Base-by-base conservation (phyloP, 2,888 invertebrate species). In the Podotricha telesiphe region DNA sequence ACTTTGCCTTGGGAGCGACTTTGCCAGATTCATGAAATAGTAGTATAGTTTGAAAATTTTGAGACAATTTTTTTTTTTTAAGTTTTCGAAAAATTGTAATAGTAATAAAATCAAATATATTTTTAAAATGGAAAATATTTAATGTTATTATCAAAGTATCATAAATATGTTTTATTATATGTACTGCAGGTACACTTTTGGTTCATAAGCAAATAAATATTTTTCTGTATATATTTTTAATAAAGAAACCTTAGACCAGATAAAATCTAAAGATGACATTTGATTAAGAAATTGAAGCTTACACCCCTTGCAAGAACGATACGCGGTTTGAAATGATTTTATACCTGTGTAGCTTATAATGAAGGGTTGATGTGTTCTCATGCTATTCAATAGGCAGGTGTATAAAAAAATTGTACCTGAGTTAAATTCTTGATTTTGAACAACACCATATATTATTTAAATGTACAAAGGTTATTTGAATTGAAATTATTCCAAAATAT, bases 271-370 rank as follows among this genome's bases (percentile, higher is more conserved):
- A 67, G 48, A 65, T 53, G 55, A 15, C 48, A 59, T 63, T 68
- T 50, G 42, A 59, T 53, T 65, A 70, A 70, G 70, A 64, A 70
- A 68, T 70, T 64, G 65, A 66, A 65, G 34, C 58, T 58, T 61
- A 42, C 59, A 66, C 51, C 70, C 68, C 66, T 68, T 68, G n/a
- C 53, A 66, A 65, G 69, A 73, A 74, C 59, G 63, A 73, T 70
- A 67, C 69, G 70, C 48, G 70, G 59, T 56, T 69, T 53, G 68
- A 65, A 70, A 69, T 55, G 74, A 73, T 73, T 67, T 72, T 74
- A 73, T 73, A 75, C 75, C 74, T 74, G 75, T 75, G 74, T 70
- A 62, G 65, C 69, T 67, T 56, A 66, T 70, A 74, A 73, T 71
- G 73, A 73, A 69, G 73, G 76, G 74, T 72, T 76, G 71, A 63